Percentiles rank a stretch among this genome's conserved stretches.
Evolutionary conservation across 2,888 invertebrate species (phyloP).

Genomic region (Silvanus unidentatus): DNA sequence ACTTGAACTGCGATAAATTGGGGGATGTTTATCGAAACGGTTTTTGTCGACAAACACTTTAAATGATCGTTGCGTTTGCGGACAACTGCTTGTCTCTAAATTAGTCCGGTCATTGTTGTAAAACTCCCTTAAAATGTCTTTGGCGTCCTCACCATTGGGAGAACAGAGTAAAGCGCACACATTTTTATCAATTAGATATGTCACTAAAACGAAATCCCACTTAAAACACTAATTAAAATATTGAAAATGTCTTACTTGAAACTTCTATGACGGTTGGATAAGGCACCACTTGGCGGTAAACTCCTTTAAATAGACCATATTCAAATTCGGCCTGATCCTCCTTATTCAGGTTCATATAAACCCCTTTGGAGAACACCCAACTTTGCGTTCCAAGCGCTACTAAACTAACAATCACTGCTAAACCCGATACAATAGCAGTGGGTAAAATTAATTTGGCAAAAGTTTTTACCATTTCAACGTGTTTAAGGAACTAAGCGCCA

Average conservation of each 20-base stretch:
- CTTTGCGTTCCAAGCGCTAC: conserved; percentile 37
- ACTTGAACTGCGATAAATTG: not conserved
- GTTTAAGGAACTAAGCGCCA: conserved; percentile 9
- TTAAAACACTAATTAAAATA: conserved; percentile 2
- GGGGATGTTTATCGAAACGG: not conserved
- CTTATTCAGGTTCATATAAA: not conserved
- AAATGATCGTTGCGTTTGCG: conserved; percentile 4
- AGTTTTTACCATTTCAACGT: conserved; percentile 40
- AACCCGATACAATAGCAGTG: conserved; percentile 34
- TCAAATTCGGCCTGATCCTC: conserved; percentile 15
- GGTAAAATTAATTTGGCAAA: conserved; percentile 35
- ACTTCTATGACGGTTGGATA: conserved; percentile 16
- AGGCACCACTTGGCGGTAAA: conserved; percentile 23
- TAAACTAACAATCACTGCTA: conserved; percentile 33
- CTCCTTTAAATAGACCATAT: conserved; percentile 38
- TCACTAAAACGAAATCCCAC: conserved; percentile 35
- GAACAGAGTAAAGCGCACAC: conserved; percentile 45
- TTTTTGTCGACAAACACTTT: no score
- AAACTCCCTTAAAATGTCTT: conserved; percentile 32
- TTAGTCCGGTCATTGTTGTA: conserved; percentile 24
- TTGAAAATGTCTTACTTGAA: conserved; percentile 35
- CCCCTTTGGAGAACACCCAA: conserved; percentile 33
- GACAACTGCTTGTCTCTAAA: conserved; percentile 11
- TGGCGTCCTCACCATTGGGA: conserved; percentile 24
- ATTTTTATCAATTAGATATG: conserved; percentile 39